phyloP scores from a whole-genome alignment of 1,140 invertebrate species.

The Neodiprion virginianus region DNA sequence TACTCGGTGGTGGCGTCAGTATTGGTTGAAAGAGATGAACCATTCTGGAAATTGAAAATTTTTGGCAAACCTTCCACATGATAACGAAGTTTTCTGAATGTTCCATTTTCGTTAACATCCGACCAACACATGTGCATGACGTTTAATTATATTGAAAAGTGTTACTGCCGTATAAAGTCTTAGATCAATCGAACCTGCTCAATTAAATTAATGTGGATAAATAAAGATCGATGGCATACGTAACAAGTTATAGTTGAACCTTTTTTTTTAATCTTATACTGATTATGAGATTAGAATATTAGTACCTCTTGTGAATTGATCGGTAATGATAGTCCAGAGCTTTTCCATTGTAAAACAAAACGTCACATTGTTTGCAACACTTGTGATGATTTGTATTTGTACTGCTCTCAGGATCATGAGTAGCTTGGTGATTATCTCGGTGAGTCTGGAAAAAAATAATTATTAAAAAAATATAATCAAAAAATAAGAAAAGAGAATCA shows the following conservation, averaged over 20 bases:
- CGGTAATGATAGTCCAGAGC: constrained; percentile 71
- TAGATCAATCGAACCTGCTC: too few relatives aligned
- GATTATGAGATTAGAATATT: too few relatives aligned
- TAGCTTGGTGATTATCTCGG: constrained; percentile 66
- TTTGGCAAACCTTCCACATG: neutral
- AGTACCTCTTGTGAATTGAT: constrained; percentile 67
- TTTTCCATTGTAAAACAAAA: constrained; percentile 65
- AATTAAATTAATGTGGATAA: too few relatives aligned
- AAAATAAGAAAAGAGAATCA: neutral
- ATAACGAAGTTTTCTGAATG: constrained; percentile 10
- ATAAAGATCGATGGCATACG: neutral
- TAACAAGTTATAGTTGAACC: constrained; percentile 21
- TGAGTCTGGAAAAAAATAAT: constrained; percentile 61
- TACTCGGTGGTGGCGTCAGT: constrained; percentile 64
- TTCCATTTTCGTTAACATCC: too few relatives aligned
- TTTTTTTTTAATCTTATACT: neutral
- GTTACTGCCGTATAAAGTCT: too few relatives aligned
- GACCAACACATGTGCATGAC: too few relatives aligned
- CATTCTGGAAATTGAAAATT: constrained; percentile 51
- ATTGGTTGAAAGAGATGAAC: constrained; percentile 61
- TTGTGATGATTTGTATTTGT: constrained; percentile 55
- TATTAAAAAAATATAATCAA: constrained; percentile 13
- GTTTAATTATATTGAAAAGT: too few relatives aligned
- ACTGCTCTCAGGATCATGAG: constrained; percentile 52
- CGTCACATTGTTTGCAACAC: constrained; percentile 66